Evolutionary conservation across 92 coral and sea anemone species (phyloP).

Genomic region (Zoanthus sociatus): DNA sequence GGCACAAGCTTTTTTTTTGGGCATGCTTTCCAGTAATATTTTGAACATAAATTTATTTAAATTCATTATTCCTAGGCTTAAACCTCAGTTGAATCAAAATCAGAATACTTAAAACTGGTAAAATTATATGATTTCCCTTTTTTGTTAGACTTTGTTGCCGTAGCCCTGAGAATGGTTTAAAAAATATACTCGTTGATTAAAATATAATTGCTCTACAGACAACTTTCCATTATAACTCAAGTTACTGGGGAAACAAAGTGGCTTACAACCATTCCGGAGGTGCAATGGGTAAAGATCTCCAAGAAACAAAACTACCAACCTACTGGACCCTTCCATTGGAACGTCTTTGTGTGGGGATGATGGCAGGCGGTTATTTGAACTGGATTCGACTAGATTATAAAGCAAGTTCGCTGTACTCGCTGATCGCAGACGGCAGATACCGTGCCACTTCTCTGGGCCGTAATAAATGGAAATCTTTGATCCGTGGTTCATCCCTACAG

Average conservation of each 20-base stretch:
- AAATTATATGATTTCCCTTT: too few species aligned
- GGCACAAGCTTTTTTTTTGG: too few species aligned
- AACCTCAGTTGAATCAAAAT: too few species aligned
- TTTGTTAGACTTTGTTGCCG: too few species aligned
- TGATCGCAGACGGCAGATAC: conserved; percentile 2
- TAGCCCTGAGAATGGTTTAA: too few species aligned
- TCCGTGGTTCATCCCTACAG: conserved; percentile 6
- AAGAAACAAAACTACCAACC: not conserved
- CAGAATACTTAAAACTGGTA: too few species aligned
- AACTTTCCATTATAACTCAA: conserved; percentile 14
- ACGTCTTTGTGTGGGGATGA: conserved; percentile 3
- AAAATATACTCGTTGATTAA: too few species aligned
- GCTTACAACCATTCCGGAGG: not conserved
- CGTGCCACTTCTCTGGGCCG: not conserved
- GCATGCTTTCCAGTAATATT: too few species aligned
- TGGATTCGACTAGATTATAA: too few species aligned
- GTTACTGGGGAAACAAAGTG: conserved; percentile 1
- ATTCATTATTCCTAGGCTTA: too few species aligned
- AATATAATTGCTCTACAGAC: not conserved
- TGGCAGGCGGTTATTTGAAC: too few species aligned
- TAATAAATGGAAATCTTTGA: not conserved
- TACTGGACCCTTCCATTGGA: not conserved
- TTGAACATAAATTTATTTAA: too few species aligned
- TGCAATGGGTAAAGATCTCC: not conserved
- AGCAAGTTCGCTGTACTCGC: not conserved